Conservation (phyloP, 2,797 vertebrate species). For the Gallirallus australis region DNA sequence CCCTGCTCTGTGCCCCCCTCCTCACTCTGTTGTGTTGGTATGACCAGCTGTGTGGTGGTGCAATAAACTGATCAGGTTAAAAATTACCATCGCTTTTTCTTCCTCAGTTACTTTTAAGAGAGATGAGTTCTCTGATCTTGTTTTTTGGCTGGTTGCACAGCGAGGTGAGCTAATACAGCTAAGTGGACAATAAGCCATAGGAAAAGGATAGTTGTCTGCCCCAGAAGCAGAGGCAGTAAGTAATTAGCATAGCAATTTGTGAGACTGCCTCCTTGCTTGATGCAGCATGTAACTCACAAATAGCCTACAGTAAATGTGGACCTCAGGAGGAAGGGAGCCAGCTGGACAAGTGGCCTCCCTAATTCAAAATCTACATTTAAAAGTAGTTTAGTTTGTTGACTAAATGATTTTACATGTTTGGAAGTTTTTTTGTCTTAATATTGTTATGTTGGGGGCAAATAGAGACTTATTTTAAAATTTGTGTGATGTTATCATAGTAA, state of each 20-base stretch:
- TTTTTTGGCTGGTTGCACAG: not conserved
- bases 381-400: slow-evolving; percentile 31
- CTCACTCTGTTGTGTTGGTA: not conserved
- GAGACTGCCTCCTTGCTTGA: not conserved
- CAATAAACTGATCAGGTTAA: not conserved
- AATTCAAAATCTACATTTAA: not conserved
- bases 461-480: slow-evolving; percentile 70
- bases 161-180: not conserved
- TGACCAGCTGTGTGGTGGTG: not conserved
- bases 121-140: not conserved
- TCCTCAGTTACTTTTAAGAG: not conserved
- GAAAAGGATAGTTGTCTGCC: not conserved
- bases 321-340: not conserved
- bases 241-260: accelerated
- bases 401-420: slow-evolving; percentile 63
- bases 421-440: slow-evolving; percentile 68
- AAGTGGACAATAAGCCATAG: not conserved
- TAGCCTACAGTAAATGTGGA: not conserved
- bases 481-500: slow-evolving; percentile 78
- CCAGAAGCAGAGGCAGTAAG: not conserved
- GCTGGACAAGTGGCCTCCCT: not conserved
- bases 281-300: not conserved
- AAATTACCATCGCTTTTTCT: not conserved
- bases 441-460: slow-evolving; percentile 69
- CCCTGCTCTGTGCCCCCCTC: not conserved